phyloP scores from a whole-genome alignment of 2,888 invertebrate species.

The Alsophila aescularia region DNA sequence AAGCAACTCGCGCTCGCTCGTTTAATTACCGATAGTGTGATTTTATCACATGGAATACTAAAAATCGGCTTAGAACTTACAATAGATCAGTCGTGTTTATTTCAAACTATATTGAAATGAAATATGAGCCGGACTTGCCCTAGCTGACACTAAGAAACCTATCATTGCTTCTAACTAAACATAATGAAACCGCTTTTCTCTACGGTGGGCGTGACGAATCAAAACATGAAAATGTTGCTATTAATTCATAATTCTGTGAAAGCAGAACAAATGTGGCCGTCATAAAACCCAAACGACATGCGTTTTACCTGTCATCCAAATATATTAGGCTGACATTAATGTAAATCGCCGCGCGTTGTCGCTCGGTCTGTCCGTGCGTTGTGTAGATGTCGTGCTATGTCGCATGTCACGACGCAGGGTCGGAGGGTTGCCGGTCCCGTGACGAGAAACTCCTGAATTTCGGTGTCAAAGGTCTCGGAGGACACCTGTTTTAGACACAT shows the following conservation, averaged over 20 bases:
- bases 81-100: no score
- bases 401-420: neutral
- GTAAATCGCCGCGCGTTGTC: neutral
- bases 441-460: no score
- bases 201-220: neutral
- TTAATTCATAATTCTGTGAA: neutral
- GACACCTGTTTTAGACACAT: neutral
- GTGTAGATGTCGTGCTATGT: constrained; percentile 18
- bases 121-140: no score
- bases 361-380: constrained; percentile 1
- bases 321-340: constrained; percentile 2
- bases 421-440: neutral
- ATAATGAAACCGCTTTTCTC: no score
- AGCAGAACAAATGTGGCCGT: neutral
- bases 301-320: constrained; percentile 8
- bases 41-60: no score
- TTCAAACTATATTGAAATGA: no score
- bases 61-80: no score
- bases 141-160: no score
- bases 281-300: neutral
- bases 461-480: neutral
- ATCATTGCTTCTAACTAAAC: no score
- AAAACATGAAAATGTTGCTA: neutral
- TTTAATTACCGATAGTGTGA: no score
- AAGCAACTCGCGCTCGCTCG: no score